Evolutionary conservation across 2,797 vertebrate genomes (phyloP).

Genomic region (Pitangus sulphuratus): DNA sequence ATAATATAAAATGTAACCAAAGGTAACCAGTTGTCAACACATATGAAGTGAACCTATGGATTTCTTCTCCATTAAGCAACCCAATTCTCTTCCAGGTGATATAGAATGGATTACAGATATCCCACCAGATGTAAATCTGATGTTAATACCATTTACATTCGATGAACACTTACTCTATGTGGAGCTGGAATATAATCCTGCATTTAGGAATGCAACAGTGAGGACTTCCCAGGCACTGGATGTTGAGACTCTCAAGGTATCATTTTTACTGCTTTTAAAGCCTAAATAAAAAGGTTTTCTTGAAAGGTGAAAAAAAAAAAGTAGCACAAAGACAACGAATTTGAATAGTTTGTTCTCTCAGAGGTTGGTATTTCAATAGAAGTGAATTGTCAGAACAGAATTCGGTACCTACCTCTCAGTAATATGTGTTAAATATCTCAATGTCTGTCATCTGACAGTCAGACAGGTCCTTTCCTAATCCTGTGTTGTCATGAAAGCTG

Average conservation of each 20-base stretch:
- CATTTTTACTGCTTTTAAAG: not conserved
- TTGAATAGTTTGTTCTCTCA: not conserved
- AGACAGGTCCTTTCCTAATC: not conserved
- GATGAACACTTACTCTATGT: not conserved
- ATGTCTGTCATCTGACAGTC: not conserved
- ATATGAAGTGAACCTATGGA: not conserved
- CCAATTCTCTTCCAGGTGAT: conserved; percentile 64
- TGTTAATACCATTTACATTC: not conserved
- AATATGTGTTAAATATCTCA: not conserved
- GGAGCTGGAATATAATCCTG: not conserved
- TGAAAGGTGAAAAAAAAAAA: not conserved
- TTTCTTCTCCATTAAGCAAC: not conserved
- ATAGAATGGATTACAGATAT: conserved; percentile 74
- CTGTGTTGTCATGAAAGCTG: not conserved
- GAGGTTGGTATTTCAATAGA: not conserved
- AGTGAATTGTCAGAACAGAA: not conserved
- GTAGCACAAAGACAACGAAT: not conserved
- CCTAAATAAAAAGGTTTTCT: not conserved
- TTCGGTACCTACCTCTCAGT: not conserved
- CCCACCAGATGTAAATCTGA: not conserved
- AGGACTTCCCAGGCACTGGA: not conserved
- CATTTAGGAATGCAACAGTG: conserved; percentile 19
- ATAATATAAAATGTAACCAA: not conserved
- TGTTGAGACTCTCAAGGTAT: conserved; percentile 39
- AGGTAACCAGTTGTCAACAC: not conserved